Evolutionary conservation across 2,113 vertebrate species (phyloP).

Genomic region (Verasper variegatus): DNA sequence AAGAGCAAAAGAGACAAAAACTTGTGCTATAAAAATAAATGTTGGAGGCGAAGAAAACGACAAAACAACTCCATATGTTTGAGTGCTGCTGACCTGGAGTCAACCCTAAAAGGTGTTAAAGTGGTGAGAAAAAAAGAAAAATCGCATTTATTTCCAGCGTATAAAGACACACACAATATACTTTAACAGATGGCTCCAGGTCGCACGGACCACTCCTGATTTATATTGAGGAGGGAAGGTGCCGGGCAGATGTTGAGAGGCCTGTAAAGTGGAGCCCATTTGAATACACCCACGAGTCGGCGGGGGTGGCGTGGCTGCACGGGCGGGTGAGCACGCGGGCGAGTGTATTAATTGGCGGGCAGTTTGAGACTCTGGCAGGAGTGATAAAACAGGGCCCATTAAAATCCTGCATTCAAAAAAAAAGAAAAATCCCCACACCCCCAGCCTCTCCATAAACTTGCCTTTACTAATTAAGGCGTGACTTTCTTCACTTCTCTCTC

Average conservation of each 20-base stretch:
- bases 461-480: conserved; percentile 67
- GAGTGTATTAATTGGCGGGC: conserved; percentile 44
- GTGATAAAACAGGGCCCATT: conserved; percentile 61
- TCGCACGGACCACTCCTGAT: conserved; percentile 29
- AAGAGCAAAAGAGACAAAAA: neutral
- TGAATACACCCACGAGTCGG: conserved; percentile 7
- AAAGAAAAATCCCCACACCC: conserved; percentile 40
- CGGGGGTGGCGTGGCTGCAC: neutral
- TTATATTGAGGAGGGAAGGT: conserved; percentile 17
- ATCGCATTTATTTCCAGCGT: conserved; percentile 25
- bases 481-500: conserved; percentile 60
- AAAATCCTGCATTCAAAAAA: conserved; percentile 47
- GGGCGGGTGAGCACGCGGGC: neutral
- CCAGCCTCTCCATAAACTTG: conserved; percentile 58
- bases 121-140: neutral
- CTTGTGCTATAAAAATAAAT: neutral
- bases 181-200: conserved; percentile 43
- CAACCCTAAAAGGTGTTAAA: conserved; percentile 23
- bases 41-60: neutral
- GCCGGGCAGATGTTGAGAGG: conserved; percentile 41
- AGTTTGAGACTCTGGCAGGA: conserved; percentile 46
- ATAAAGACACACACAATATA: conserved; percentile 43
- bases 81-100: conserved; percentile 18
- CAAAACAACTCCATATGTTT: conserved; percentile 25
- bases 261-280: neutral